Conservation (phyloP, 2,888 invertebrate species). For the Apoderus coryli region DNA sequence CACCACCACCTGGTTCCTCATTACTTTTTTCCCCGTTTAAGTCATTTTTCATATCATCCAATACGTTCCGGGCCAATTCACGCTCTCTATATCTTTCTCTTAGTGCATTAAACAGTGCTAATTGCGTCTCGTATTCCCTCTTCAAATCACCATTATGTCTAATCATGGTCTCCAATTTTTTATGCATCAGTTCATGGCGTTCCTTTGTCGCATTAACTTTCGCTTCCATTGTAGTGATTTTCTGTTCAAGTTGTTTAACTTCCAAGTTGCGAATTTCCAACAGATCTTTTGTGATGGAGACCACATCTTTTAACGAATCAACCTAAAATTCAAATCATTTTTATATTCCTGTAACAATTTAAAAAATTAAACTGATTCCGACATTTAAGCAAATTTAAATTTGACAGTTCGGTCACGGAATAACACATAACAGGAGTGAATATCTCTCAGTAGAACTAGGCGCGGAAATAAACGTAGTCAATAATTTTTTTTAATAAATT, state of each 20-base stretch:
- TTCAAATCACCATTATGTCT: conserved; percentile 61
- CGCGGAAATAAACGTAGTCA: too few species aligned
- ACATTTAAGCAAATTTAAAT: too few species aligned
- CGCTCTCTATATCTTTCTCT: conserved; percentile 28
- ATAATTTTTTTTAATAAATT: too few species aligned
- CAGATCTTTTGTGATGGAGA: conserved; percentile 67
- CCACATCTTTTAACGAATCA: conserved; percentile 63
- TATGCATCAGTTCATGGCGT: conserved; percentile 49
- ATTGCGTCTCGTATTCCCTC: conserved; percentile 63
- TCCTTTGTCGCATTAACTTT: conserved; percentile 60
- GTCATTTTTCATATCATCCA: conserved; percentile 19
- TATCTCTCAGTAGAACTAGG: too few species aligned
- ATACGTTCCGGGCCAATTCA: conserved; percentile 25
- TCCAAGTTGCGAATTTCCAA: conserved; percentile 65
- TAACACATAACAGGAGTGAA: too few species aligned
- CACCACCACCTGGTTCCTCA: too few species aligned
- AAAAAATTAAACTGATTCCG: too few species aligned
- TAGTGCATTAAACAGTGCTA: conserved; percentile 50
- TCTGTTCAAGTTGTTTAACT: conserved; percentile 53
- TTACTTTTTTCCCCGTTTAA: not conserved
- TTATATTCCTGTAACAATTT: too few species aligned
- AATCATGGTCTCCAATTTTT: conserved; percentile 56
- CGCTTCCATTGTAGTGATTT: conserved; percentile 52
- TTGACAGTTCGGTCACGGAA: too few species aligned
- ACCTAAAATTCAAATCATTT: too few species aligned